Evolutionary conservation across 2,113 vertebrate species (phyloP), one percentile per base, ranked within the genome.

Genomic region (Pseudolaguvia tuberculata): DNA sequence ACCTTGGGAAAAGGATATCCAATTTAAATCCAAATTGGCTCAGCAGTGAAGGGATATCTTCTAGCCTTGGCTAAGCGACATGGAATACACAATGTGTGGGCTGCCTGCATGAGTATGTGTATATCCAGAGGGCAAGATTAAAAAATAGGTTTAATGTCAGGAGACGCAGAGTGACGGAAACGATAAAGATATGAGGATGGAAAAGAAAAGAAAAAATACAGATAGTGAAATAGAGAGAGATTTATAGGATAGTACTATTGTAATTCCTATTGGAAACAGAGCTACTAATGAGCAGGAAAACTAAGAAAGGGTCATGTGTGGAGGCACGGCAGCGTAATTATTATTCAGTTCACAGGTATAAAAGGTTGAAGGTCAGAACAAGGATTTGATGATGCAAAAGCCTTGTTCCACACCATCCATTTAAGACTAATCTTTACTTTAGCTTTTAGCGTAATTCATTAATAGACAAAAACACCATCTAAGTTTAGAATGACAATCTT

Each of bases 251-350:
- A 85, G 86, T 86, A 81, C 83, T 82, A 84, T 88, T 85, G 81
- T 78, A 77, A 81, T 79, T 83, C 82, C 70, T 81, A 80, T 78
- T 75, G 66, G 80, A 80, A 74, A 83, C 53, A 69, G 67, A 70
- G 73, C 59, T 50, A 9, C 87, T 91, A 90, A 91, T 89, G 88
- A 88, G 86, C 82, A 82, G 69, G 78, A 70, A 77, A 79, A 76
- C 61, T 75, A 65, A 81, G 73, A 78, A 78, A 82, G 86, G 84
- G 81, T 80, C 85, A 82, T 50, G 61, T 78, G 62, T 73, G 75
- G 31, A 85, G 84, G 83, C 83, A 57, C 50, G 5, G 2, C 62
- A 70, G 69, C 56, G 45, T 72, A 80, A 85, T 89, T 87, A 80
- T 83, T 85, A 86, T 88, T 86, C 87, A 79, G 83, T 80, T 69